Evolutionary conservation across 2,888 invertebrate species (phyloP).

Genomic region (Notocelia uddmanniana): DNA sequence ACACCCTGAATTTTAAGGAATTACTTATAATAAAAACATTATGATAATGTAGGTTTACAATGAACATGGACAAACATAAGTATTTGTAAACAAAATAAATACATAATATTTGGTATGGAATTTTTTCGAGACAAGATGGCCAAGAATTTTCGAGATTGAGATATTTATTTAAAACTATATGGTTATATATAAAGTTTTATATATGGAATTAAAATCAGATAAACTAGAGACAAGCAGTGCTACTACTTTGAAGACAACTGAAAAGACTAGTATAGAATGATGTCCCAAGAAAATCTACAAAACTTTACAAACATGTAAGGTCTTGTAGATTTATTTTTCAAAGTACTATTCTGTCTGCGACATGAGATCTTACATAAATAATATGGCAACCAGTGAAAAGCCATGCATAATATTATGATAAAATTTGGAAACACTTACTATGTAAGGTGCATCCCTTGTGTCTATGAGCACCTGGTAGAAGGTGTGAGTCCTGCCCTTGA

Average conservation of each 20-base stretch:
- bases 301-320: too few species aligned
- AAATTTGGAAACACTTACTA: slow-evolving; percentile 89
- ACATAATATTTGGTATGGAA: not conserved
- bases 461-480: slow-evolving; percentile 99
- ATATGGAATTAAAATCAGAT: too few species aligned
- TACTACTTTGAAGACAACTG: not conserved
- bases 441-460: slow-evolving; percentile 97
- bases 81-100: not conserved
- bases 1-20: slow-evolving; percentile 10
- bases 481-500: slow-evolving; percentile 95
- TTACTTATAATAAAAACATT: slow-evolving; percentile 33
- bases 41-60: slow-evolving; percentile 22
- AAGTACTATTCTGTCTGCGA: not conserved
- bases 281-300: not conserved
- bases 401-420: slow-evolving; percentile 16
- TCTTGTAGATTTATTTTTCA: not conserved
- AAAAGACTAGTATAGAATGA: not conserved
- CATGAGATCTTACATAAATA: slow-evolving; percentile 28
- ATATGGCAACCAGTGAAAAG: slow-evolving; percentile 21
- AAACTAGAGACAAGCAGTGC: not conserved
- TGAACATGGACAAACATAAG: not conserved
- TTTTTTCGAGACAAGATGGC: too few species aligned
- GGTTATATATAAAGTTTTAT: too few species aligned
- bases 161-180: too few species aligned
- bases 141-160: too few species aligned